phyloP scores from a whole-genome alignment of 92 coral and sea anemone genomes.

The Galaxea fascicularis region DNA sequence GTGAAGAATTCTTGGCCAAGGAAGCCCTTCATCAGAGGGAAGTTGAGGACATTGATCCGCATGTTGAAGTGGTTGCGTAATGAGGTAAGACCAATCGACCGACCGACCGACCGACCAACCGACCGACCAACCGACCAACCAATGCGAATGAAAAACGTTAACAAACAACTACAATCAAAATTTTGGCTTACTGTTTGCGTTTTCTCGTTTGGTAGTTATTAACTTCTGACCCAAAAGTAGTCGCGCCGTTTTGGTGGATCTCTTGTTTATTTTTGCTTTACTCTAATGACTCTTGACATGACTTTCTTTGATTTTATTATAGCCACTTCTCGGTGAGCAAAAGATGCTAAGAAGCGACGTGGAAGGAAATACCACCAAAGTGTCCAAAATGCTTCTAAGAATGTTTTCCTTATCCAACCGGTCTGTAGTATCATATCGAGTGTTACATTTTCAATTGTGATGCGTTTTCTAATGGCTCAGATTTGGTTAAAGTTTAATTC shows the following conservation, averaged over 20 bases:
- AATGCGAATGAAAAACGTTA: too few species aligned
- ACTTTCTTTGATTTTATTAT: too few species aligned
- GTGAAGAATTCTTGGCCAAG: slow-evolving; percentile 93
- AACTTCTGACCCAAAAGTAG: too few species aligned
- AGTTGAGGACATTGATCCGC: slow-evolving; percentile 16
- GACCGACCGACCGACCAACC: background rate
- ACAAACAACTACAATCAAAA: too few species aligned
- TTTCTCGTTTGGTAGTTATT: too few species aligned
- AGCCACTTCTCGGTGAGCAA: too few species aligned
- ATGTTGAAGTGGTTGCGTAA: slow-evolving; percentile 18
- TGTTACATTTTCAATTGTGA: background rate
- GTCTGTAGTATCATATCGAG: background rate
- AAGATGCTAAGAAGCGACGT: background rate
- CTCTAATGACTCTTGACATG: too few species aligned
- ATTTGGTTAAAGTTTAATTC: background rate
- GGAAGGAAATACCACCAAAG: background rate
- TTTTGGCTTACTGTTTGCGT: too few species aligned
- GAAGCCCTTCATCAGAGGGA: slow-evolving; percentile 70
- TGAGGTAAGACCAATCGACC: background rate
- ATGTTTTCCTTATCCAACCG: background rate
- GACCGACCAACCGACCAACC: too few species aligned
- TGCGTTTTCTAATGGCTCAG: background rate
- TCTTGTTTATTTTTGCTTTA: too few species aligned
- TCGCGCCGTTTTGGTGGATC: too few species aligned
- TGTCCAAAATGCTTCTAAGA: background rate